Evolutionary conservation across 2,888 invertebrate genomes (phyloP), one percentile per base, ranked within the genome.

Genomic region (Sarcophaga rosellei): DNA sequence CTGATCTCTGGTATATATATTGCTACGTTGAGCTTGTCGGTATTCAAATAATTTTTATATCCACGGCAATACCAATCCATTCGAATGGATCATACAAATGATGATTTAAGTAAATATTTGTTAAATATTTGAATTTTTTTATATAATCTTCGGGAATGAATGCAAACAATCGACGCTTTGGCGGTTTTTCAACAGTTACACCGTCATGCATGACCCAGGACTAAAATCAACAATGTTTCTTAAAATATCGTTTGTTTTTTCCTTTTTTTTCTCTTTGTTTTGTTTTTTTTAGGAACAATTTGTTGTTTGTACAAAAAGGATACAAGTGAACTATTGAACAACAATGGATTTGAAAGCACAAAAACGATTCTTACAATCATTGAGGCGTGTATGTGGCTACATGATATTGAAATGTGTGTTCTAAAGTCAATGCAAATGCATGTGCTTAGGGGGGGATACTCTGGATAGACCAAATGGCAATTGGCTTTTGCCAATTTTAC

Each of bases 401-500:
- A 53, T 17, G 12, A 53, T 53, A 53, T 53, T 53, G 53, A 53
- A 53, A 12, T 53, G 15, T 53, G 17, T 53, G 17, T 20, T 47
- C 12, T 8, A 47, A 78, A 69, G 21, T 53, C 45, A 53, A 21
- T 35, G 21, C 66, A 68, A 62, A 69, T 61, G 35, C 68, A 4
- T 53, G 15, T 53, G 10, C 17, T 62, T 68, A 74, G 68, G 59
- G 59, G 59, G 47, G 59, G 53, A 53, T 62, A 47, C 35, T 81
- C 59, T 74, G 68, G 73, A 68, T 74, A 79, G 65, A 4, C 21
- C 53, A 72, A 72, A 78, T 73, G 65, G 20, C 73, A 73, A 80
- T 81, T 74, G 66, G 73, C 61, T 23, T 61, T 73, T 74, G 47
- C 62, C 74, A 75, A 81, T 74, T 75, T 74, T 44, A 53, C 53